Conservation (phyloP, 2,797 vertebrate species). For the Trichosurus vulpecula region DNA sequence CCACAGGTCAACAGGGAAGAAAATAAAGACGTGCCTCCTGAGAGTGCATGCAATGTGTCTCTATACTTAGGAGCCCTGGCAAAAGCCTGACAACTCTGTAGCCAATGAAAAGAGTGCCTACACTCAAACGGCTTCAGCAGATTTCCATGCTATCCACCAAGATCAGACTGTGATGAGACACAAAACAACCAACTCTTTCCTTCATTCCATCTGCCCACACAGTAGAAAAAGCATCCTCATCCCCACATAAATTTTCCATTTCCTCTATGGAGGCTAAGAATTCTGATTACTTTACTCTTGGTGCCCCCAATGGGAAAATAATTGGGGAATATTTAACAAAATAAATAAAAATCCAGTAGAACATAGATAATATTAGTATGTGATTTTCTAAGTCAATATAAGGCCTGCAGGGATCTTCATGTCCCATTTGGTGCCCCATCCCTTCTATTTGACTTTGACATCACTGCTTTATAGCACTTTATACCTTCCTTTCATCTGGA, state of each 20-base stretch:
- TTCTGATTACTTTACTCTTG: neutral
- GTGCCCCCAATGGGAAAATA: neutral
- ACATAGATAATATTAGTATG: neutral
- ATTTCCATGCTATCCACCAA: neutral
- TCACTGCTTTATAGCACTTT: neutral
- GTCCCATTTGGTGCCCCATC: neutral
- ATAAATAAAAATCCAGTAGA: neutral
- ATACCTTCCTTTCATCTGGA: neutral
- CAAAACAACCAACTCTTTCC: neutral
- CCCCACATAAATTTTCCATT: neutral
- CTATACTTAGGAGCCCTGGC: neutral
- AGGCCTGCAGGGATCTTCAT: neutral
- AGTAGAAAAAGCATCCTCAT: neutral
- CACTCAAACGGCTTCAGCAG: neutral
- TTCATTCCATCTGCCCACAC: neutral
- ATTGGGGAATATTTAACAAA: neutral
- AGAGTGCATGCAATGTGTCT: neutral
- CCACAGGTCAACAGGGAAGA: neutral
- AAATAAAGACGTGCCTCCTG: neutral
- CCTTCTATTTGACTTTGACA: neutral
- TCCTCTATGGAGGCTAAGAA: neutral
- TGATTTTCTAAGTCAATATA: neutral
- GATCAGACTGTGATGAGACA: neutral
- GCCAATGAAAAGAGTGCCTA: neutral
- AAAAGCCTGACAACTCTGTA: neutral